Conservation (phyloP, 2,113 vertebrate genomes). For the Echinops telfairi region DNA sequence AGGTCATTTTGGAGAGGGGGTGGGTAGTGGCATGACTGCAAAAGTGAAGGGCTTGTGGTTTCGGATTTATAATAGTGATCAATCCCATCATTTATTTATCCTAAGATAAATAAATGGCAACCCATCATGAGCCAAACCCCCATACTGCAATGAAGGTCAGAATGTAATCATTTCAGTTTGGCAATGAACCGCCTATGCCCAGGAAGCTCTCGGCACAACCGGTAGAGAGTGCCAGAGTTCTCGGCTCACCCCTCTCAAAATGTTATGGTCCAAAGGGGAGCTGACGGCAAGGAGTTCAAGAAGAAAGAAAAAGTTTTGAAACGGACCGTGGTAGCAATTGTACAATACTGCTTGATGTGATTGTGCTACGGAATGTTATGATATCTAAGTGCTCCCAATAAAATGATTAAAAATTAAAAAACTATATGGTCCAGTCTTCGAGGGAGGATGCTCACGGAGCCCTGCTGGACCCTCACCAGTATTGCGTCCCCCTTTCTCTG, state of each 20-base stretch:
- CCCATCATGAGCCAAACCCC: neutral
- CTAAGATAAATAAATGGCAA: neutral
- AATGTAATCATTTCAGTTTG: neutral
- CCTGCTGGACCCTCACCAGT: neutral
- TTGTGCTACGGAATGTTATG: too few species aligned
- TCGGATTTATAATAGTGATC: neutral
- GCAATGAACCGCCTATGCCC: neutral
- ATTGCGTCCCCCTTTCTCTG: neutral
- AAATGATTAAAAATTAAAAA: too few species aligned
- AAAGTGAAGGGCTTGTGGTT: neutral
- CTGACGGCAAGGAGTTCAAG: too few species aligned
- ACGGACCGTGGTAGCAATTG: too few species aligned
- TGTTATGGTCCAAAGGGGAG: too few species aligned
- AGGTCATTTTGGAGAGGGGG: neutral
- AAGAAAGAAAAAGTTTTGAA: too few species aligned
- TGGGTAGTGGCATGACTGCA: neutral
- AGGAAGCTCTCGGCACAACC: neutral
- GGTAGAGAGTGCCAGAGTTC: neutral
- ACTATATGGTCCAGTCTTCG: neutral
- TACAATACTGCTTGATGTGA: too few species aligned
- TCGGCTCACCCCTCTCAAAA: neutral
- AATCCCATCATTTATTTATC: neutral
- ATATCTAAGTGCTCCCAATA: too few species aligned
- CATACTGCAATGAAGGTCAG: neutral
- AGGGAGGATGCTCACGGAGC: too few species aligned